These are phyloP conservation scores for Eupsittula cactorum DNA, from an alignment of 2,113 vertebrate genomes.

Conservation along the genomic window DNA sequence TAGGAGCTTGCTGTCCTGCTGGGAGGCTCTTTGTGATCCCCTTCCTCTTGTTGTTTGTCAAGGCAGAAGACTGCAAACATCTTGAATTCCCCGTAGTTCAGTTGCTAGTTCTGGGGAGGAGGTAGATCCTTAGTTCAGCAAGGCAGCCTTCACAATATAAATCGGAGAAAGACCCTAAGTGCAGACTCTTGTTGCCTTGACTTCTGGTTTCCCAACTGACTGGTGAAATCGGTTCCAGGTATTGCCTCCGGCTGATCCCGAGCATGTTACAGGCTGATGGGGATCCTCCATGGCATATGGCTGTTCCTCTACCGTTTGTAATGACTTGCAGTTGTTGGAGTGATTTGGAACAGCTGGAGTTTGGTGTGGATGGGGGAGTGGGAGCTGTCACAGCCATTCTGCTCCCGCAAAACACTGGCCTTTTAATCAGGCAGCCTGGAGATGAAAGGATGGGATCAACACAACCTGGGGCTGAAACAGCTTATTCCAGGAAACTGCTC, in stretches of 20 bases:
- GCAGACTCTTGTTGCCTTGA: neutral
- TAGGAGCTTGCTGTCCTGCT: neutral
- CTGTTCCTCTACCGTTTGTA: neutral
- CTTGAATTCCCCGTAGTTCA: slow-evolving; percentile 60
- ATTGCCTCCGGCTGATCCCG: neutral
- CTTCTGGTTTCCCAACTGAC: neutral
- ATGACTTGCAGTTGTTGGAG: slow-evolving; percentile 9
- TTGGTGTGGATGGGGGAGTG: accelerated
- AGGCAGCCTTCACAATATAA: neutral
- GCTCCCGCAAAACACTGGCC: neutral
- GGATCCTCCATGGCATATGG: neutral
- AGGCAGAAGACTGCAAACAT: slow-evolving; percentile 53
- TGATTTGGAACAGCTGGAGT: neutral
- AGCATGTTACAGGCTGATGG: accelerated
- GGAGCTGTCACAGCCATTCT: neutral
- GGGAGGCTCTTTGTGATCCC: neutral
- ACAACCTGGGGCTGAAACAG: neutral
- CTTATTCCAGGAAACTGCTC: neutral
- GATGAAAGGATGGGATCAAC: neutral
- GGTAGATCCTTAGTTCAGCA: neutral
- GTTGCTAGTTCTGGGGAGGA: neutral
- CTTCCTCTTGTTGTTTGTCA: slow-evolving; percentile 23
- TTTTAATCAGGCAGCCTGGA: neutral
- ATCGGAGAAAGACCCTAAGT: neutral
- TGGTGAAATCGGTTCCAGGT: neutral